Conservation (phyloP, 2,888 invertebrate species). For the Leucophenga montana region DNA sequence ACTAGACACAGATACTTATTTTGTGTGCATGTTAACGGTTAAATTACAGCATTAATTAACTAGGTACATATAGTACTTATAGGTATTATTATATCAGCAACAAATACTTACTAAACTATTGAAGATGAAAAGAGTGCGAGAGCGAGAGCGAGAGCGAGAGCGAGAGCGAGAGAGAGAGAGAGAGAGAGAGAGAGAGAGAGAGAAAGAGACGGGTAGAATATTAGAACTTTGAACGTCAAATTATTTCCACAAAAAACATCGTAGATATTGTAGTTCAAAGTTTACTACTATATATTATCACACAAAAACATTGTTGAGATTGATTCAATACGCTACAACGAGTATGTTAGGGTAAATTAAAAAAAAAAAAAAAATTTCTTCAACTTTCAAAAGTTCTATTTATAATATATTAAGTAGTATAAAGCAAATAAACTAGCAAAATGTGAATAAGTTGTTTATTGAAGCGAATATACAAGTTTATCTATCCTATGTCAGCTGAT, state of each 20-base stretch:
- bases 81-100: constrained; percentile 1
- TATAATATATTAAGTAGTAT: too few relatives aligned
- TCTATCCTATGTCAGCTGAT: too few relatives aligned
- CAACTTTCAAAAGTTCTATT: too few relatives aligned
- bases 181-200: constrained; percentile 28
- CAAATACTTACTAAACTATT: neutral
- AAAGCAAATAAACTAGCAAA: too few relatives aligned
- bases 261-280: too few relatives aligned
- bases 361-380: too few relatives aligned
- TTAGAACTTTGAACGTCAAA: constrained; percentile 47
- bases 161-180: constrained; percentile 30
- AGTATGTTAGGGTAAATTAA: too few relatives aligned
- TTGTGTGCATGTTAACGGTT: neutral
- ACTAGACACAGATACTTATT: neutral
- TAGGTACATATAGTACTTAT: neutral
- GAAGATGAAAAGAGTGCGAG: constrained; percentile 37
- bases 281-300: too few relatives aligned
- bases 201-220: constrained; percentile 36
- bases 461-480: too few relatives aligned
- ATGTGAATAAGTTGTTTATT: too few relatives aligned
- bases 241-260: constrained; percentile 31
- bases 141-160: constrained; percentile 10
- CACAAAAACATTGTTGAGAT: constrained; percentile 45
- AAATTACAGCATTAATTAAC: neutral
- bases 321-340: constrained; percentile 50